Evolutionary conservation across 2,888 invertebrate genomes (phyloP).

Genomic region (Deilephila porcellus): DNA sequence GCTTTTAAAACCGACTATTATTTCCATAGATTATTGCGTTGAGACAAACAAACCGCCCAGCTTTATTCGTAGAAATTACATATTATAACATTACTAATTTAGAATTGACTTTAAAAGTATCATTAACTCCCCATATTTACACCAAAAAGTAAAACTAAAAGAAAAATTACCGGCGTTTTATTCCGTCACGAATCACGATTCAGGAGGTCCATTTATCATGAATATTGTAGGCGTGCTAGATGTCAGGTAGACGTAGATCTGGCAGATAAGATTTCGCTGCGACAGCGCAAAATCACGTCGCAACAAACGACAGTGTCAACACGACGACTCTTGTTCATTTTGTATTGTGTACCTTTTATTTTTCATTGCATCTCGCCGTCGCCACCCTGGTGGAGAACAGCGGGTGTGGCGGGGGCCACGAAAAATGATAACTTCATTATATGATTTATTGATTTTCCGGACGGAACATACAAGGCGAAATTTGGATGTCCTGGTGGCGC

Average conservation of each 20-base stretch:
- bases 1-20: too few relatives aligned
- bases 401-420: conserved; percentile 41
- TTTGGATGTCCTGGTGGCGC: too few relatives aligned
- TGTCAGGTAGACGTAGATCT: conserved; percentile 7
- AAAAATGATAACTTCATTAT: conserved; percentile 35
- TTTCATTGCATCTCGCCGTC: conserved; percentile 60
- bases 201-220: neutral
- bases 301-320: conserved; percentile 66
- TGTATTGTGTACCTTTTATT: conserved; percentile 66
- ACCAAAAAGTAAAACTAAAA: too few relatives aligned
- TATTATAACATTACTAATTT: too few relatives aligned
- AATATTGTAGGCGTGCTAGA: conserved; percentile 2
- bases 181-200: neutral
- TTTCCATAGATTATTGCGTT: too few relatives aligned
- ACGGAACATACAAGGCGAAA: too few relatives aligned
- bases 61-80: too few relatives aligned
- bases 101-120: too few relatives aligned
- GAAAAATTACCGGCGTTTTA: too few relatives aligned
- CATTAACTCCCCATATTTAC: too few relatives aligned
- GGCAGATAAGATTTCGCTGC: conserved; percentile 10
- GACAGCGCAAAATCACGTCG: conserved; percentile 43
- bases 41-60: too few relatives aligned
- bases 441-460: too few relatives aligned
- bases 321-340: conserved; percentile 61
- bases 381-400: conserved; percentile 45